phyloP scores from a whole-genome alignment of 2,888 invertebrate species.

The Nymphalis c-album region DNA sequence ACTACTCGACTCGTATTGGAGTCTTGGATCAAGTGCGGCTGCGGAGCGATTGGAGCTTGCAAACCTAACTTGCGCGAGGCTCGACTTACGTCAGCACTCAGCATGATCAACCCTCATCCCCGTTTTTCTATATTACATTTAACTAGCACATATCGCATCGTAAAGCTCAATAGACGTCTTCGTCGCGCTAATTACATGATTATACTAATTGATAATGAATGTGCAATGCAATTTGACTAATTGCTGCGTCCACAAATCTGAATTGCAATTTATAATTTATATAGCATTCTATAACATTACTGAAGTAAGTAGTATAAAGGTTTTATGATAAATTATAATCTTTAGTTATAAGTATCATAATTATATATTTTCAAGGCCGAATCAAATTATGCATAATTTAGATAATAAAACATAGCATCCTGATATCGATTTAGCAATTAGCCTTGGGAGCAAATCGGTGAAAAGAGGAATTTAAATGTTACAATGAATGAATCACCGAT shows the following conservation, averaged over 20 bases:
- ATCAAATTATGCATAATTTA: constrained; percentile 17
- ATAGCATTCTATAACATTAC: too few relatives aligned
- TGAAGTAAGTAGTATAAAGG: too few relatives aligned
- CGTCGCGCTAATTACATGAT: constrained; percentile 10
- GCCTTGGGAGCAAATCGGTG: constrained; percentile 11
- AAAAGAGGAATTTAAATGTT: not conserved
- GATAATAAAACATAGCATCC: constrained; percentile 24
- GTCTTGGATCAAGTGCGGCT: constrained; percentile 20
- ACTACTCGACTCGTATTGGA: constrained; percentile 50
- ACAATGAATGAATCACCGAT: not conserved
- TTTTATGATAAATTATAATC: too few relatives aligned
- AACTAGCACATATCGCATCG: not conserved
- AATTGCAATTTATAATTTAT: constrained; percentile 3
- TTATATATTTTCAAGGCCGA: constrained; percentile 22
- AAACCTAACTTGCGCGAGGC: constrained; percentile 29
- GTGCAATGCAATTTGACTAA: constrained; percentile 9
- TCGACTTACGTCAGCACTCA: constrained; percentile 31
- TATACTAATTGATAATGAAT: constrained; percentile 22
- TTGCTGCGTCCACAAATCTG: not conserved
- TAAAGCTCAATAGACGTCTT: constrained; percentile 10
- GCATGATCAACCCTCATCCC: constrained; percentile 27
- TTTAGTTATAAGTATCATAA: constrained; percentile 4
- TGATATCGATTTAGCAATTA: constrained; percentile 22
- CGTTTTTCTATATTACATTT: constrained; percentile 14
- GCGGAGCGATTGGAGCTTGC: constrained; percentile 29